Evolutionary conservation across 2,888 invertebrate genomes (phyloP).

Genomic region (Corbicula japonica): DNA sequence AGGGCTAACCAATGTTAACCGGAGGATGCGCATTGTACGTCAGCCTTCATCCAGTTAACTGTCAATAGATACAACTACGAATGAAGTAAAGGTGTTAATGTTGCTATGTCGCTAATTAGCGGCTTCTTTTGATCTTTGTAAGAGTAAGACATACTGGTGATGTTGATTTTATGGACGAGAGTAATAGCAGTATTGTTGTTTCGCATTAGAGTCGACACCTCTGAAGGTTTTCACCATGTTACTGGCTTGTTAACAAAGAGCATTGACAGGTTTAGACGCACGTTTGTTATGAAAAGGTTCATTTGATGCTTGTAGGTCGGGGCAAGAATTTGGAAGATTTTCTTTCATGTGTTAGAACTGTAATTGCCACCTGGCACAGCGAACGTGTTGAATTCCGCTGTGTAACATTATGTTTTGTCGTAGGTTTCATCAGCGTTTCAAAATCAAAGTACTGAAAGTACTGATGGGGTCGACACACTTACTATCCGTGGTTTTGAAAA

Average conservation of each 20-base stretch:
- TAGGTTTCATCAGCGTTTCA: too few relatives aligned
- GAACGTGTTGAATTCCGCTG: too few relatives aligned
- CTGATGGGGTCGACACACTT: too few relatives aligned
- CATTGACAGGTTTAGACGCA: conserved; percentile 28
- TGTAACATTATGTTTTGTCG: too few relatives aligned
- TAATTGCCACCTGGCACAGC: conserved; percentile 26
- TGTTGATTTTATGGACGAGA: conserved; percentile 15
- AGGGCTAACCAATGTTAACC: conserved; percentile 24
- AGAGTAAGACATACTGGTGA: conserved; percentile 18
- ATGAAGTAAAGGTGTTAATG: conserved; percentile 42
- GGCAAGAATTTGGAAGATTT: conserved; percentile 12
- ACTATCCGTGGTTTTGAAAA: too few relatives aligned
- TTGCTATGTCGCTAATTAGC: conserved; percentile 46
- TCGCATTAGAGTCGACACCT: conserved; percentile 36
- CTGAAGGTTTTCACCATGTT: conserved; percentile 5
- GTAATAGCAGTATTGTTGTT: conserved; percentile 4
- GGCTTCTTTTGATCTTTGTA: conserved; percentile 43
- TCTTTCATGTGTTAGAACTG: conserved; percentile 23
- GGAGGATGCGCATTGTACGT: conserved; percentile 43
- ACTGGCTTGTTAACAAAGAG: conserved; percentile 15
- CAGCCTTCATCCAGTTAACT: conserved; percentile 35
- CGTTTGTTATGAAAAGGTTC: conserved; percentile 37
- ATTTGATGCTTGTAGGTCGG: conserved; percentile 26
- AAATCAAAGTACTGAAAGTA: too few relatives aligned
- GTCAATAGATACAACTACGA: conserved; percentile 19